A percentile compares a stretch with the other conserved stretches of the same genome.
Conservation (phyloP, 2,113 vertebrate species). For the Colaptes auratus region DNA sequence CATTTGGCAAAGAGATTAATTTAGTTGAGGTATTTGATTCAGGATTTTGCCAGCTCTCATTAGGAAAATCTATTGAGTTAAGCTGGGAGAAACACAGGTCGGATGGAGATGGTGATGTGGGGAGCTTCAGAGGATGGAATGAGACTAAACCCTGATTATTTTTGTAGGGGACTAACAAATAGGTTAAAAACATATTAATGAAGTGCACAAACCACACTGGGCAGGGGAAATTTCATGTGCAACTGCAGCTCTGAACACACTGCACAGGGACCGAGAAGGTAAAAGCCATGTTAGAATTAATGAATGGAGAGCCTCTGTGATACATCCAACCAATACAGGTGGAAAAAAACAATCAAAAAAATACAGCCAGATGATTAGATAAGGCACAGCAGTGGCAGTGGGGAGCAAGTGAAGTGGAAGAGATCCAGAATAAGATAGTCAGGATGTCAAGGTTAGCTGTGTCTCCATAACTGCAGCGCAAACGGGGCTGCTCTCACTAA, state of each 20-base stretch:
- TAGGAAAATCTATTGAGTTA: neutral
- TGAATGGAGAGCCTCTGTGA: neutral
- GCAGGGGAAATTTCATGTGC: neutral
- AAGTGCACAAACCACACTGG: neutral
- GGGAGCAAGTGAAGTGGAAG: conserved; percentile 15
- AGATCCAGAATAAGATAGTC: neutral
- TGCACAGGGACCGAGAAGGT: neutral
- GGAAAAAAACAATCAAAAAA: neutral
- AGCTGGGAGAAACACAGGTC: neutral
- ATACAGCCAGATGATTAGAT: neutral
- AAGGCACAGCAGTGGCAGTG: neutral
- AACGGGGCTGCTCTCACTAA: neutral
- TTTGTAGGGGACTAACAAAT: neutral
- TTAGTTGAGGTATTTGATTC: neutral
- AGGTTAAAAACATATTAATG: neutral
- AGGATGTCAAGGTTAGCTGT: conserved; percentile 24
- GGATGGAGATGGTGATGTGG: neutral
- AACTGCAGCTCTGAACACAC: neutral
- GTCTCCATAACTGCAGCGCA: neutral
- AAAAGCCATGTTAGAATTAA: neutral
- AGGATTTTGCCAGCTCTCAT: neutral
- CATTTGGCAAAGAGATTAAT: neutral
- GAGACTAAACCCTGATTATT: neutral
- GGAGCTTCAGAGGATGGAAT: neutral
- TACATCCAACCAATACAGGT: neutral